Evolutionary conservation across 92 coral and sea anemone genomes (phyloP).

Genomic region (Ricordea florida): DNA sequence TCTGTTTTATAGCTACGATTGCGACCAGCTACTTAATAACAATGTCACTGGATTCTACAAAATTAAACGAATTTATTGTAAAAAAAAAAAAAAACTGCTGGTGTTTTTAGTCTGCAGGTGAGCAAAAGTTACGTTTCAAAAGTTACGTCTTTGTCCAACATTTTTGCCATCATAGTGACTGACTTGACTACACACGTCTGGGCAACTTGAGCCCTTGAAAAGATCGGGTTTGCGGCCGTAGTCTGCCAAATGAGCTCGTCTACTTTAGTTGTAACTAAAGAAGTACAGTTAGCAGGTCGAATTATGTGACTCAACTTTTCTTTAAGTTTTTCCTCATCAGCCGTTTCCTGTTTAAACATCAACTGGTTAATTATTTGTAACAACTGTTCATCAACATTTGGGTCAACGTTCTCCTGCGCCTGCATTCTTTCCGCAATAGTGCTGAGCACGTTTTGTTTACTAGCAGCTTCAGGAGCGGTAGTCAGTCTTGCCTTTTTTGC

Average conservation of each 20-base stretch:
- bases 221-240: no score
- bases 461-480: slow-evolving; percentile 12
- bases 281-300: slow-evolving; percentile 29
- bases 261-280: slow-evolving; percentile 18
- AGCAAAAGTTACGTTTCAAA: no score
- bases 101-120: no score
- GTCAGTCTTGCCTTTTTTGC: no score
- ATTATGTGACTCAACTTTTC: slow-evolving; percentile 1
- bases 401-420: slow-evolving; percentile 35
- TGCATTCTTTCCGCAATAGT: slow-evolving; percentile 30
- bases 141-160: not conserved
- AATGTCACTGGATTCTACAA: no score
- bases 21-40: no score
- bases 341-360: slow-evolving; percentile 18
- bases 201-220: no score
- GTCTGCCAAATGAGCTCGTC: slow-evolving; percentile 27
- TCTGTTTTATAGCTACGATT: no score
- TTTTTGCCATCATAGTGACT: no score
- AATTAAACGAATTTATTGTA: no score
- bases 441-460: slow-evolving; percentile 28
- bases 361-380: not conserved
- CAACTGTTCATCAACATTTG: slow-evolving; percentile 17
- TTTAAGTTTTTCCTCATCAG: slow-evolving; percentile 26
- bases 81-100: no score
- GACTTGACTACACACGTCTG: no score